A percentile compares a stretch with the other conserved stretches of the same genome.
Conservation (phyloP, 2,797 vertebrate genomes). For the Pteropus rufus region DNA sequence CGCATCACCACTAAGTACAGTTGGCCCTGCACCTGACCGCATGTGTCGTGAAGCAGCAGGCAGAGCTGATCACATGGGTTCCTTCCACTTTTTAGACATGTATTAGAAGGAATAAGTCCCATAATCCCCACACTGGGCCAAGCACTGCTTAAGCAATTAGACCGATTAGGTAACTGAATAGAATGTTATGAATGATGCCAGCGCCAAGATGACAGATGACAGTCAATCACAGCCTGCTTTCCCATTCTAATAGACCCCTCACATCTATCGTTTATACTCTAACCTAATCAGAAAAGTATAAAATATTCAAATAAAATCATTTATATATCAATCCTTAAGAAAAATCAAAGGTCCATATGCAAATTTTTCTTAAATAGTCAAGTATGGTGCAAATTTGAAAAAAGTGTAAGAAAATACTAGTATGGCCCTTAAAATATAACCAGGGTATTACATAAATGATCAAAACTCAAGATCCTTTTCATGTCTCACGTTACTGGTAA, state of each 20-base stretch:
- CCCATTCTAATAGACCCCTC: background rate
- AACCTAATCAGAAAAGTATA: conserved; percentile 17
- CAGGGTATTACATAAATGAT: background rate
- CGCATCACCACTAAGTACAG: background rate
- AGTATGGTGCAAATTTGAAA: background rate
- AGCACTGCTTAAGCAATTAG: background rate
- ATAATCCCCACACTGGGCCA: background rate
- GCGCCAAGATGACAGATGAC: background rate
- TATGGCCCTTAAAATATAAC: background rate
- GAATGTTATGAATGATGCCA: background rate
- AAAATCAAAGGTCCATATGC: background rate
- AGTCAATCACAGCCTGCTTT: background rate
- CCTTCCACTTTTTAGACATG: background rate
- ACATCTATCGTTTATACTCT: background rate
- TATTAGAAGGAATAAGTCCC: background rate
- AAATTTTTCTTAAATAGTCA: conserved; percentile 18
- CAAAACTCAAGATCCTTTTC: conserved; percentile 25
- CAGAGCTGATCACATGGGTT: background rate
- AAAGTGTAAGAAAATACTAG: background rate
- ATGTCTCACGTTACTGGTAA: background rate
- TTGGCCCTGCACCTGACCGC: background rate
- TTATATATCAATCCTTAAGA: background rate
- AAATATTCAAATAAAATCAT: conserved; percentile 29
- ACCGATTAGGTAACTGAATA: background rate
- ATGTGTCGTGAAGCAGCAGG: background rate